A percentile compares a stretch with the other conserved stretches of the same genome.
Evolutionary conservation across 2,113 vertebrate genomes (phyloP).

Genomic region (Zosterops hypoxanthus): DNA sequence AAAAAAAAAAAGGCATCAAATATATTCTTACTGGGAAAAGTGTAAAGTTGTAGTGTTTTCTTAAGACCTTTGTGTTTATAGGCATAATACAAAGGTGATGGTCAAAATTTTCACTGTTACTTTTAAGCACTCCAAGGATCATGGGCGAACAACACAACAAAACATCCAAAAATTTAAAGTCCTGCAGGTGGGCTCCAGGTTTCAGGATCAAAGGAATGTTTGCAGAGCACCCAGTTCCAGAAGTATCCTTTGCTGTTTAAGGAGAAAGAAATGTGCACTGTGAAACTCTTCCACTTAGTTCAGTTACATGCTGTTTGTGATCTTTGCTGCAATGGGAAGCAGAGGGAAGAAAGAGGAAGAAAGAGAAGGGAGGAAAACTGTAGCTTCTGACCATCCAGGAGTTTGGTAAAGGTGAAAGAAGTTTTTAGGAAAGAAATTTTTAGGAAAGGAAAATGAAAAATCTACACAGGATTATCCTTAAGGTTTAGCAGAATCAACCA

Average conservation of each 20-base stretch:
- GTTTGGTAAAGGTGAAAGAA: background rate
- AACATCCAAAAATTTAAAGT: background rate
- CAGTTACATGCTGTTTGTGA: accelerated
- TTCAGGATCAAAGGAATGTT: background rate
- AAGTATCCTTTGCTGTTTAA: background rate
- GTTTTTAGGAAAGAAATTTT: background rate
- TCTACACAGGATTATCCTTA: background rate
- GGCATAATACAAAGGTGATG: background rate
- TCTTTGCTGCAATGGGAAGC: background rate
- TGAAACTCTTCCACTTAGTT: background rate
- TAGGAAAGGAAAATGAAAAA: background rate
- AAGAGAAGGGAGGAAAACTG: background rate
- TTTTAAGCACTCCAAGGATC: background rate
- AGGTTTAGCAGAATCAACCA: background rate
- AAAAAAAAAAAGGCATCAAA: background rate
- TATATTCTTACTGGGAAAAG: background rate
- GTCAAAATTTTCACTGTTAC: background rate
- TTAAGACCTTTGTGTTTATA: background rate
- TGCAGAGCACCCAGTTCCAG: background rate
- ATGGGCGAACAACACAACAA: background rate
- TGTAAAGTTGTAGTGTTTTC: background rate
- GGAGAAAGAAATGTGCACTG: background rate
- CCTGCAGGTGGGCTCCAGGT: background rate
- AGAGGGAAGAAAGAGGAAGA: background rate
- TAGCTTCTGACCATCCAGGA: background rate